Evolutionary conservation across 2,797 vertebrate species (phyloP).

Genomic region (Cheirogaleus major): DNA sequence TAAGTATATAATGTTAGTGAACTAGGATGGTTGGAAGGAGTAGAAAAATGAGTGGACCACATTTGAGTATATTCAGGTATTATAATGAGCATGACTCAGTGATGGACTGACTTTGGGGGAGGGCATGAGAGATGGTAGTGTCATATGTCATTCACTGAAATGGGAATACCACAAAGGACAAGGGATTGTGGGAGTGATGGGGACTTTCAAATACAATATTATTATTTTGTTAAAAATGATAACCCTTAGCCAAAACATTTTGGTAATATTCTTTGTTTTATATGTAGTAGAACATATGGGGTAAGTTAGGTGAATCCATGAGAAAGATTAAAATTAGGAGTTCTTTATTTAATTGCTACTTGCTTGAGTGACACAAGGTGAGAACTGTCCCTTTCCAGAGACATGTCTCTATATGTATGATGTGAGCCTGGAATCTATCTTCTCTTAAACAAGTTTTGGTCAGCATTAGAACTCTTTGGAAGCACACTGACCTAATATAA

Average conservation of each 20-base stretch:
- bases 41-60: not conserved
- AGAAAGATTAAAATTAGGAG: not conserved
- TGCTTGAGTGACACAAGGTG: not conserved
- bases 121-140: fast-evolving
- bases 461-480: not conserved
- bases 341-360: not conserved
- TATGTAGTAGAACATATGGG: not conserved
- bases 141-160: not conserved
- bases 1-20: not conserved
- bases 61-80: not conserved
- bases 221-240: not conserved
- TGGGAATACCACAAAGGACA: not conserved
- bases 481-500: not conserved
- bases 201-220: not conserved
- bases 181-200: not conserved
- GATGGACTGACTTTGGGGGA: not conserved
- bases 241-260: not conserved
- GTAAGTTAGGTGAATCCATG: not conserved
- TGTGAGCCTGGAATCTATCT: not conserved
- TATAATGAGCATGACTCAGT: not conserved
- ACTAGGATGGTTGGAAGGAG: not conserved
- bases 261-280: not conserved
- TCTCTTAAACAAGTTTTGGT: not conserved
- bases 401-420: not conserved
- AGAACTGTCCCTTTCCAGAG: not conserved